Conservation (phyloP, 53 echinoderm and acorn worm species). For the Mesocentrotus franciscanus region DNA sequence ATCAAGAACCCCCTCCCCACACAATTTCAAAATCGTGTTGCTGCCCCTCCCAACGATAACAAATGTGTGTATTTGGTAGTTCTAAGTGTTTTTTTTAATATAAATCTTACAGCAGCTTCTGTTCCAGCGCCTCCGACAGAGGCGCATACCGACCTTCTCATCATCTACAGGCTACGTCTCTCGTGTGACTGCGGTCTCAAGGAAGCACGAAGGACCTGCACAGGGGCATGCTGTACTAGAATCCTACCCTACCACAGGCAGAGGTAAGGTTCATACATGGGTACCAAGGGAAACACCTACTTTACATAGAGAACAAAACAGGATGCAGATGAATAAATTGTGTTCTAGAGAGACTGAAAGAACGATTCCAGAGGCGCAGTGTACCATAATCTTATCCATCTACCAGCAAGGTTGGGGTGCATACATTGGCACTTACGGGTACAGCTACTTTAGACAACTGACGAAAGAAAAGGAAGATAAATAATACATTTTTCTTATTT, state of each 20-base stretch:
- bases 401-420: no score
- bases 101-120: slow-evolving; percentile 28
- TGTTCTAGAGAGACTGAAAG: background rate
- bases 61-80: background rate
- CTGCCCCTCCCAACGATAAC: background rate
- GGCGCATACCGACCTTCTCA: slow-evolving; percentile 68
- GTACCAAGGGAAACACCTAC: slow-evolving; percentile 80
- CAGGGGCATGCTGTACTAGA: slow-evolving; percentile 71
- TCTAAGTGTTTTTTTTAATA: background rate
- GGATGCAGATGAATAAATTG: background rate
- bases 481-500: no score
- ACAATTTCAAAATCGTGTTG: background rate
- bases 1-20: no score
- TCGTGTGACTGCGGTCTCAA: slow-evolving; percentile 77
- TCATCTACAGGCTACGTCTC: slow-evolving; percentile 86
- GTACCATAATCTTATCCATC: slow-evolving; percentile 73
- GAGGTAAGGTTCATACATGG: slow-evolving; percentile 88
- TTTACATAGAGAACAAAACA: slow-evolving; percentile 57
- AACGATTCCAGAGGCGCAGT: slow-evolving; percentile 45
- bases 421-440: no score
- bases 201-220: background rate
- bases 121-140: background rate
- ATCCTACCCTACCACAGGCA: slow-evolving; percentile 85
- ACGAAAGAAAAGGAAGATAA: no score
- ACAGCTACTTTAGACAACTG: no score